phyloP scores from a whole-genome alignment of 2,797 vertebrate species.

The Halcyon badia region DNA sequence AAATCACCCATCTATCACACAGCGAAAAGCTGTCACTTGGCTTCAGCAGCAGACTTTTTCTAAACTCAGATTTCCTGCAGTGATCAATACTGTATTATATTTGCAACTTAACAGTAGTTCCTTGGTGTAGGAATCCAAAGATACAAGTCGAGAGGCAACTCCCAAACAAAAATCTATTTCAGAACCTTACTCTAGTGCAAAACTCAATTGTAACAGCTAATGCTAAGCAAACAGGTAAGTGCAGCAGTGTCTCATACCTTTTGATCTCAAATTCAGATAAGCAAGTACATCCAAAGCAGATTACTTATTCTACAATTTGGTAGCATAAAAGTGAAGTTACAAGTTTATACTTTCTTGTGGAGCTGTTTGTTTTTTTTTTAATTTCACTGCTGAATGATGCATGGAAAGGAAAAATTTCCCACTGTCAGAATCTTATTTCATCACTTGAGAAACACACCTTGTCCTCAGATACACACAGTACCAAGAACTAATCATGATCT shows the following conservation, averaged over 20 bases:
- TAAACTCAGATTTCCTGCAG: conserved; percentile 14
- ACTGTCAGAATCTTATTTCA: background rate
- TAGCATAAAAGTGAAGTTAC: background rate
- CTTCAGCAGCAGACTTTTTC: background rate
- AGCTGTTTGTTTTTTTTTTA: background rate
- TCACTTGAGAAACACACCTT: background rate
- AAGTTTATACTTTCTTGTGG: background rate
- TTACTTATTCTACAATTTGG: background rate
- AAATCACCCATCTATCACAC: background rate
- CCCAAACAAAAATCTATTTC: background rate
- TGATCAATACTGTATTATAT: background rate
- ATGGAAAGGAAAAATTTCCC: background rate
- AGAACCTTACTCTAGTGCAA: background rate
- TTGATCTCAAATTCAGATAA: background rate
- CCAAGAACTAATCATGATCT: background rate
- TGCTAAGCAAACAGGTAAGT: background rate
- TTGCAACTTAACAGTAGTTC: background rate
- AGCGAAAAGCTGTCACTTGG: background rate
- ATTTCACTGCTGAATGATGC: background rate
- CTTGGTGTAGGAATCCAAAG: background rate
- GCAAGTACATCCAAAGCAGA: background rate
- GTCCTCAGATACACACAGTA: background rate
- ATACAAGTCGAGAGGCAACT: background rate
- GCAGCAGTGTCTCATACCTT: background rate
- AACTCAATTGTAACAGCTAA: background rate